phyloP scores from a whole-genome alignment of 2,113 vertebrate genomes.

The Carassius gibelio region DNA sequence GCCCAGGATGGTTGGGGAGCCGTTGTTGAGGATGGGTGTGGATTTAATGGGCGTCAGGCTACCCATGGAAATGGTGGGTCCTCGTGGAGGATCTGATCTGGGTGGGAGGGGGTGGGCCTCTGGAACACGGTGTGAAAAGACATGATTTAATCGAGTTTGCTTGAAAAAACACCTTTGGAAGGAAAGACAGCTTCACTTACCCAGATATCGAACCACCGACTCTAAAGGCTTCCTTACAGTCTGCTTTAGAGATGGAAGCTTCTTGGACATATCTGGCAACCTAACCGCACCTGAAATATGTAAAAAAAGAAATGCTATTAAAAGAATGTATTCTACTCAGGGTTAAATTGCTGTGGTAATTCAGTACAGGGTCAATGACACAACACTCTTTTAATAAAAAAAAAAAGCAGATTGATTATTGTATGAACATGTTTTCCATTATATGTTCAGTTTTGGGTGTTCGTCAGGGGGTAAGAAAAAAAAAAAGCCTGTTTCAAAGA shows the following conservation, averaged over 20 bases:
- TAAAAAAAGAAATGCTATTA: not conserved
- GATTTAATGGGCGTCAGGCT: slow-evolving; percentile 89
- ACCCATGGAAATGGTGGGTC: slow-evolving; percentile 80
- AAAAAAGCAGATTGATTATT: too few species aligned
- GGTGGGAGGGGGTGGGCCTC: slow-evolving; percentile 91
- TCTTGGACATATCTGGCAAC: slow-evolving; percentile 87
- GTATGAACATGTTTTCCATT: not conserved
- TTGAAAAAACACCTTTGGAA: not conserved
- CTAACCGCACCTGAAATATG: slow-evolving; percentile 82
- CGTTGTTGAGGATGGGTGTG: slow-evolving; percentile 91
- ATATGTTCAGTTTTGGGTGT: too few species aligned
- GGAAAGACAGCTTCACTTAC: slow-evolving; percentile 68
- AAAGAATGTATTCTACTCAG: not conserved
- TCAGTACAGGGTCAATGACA: not conserved
- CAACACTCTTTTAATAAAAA: not conserved
- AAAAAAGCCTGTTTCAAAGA: not conserved
- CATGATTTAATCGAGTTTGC: not conserved
- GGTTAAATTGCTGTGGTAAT: not conserved
- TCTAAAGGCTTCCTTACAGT: slow-evolving; percentile 91
- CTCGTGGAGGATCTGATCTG: slow-evolving; percentile 83
- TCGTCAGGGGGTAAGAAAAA: not conserved
- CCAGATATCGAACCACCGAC: slow-evolving; percentile 91
- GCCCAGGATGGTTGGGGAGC: slow-evolving; percentile 95
- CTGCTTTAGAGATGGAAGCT: slow-evolving; percentile 83
- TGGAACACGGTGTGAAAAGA: slow-evolving; percentile 56